phyloP scores from a whole-genome alignment of 2,797 vertebrate genomes.

The Typhlichthys eigenmanni region DNA sequence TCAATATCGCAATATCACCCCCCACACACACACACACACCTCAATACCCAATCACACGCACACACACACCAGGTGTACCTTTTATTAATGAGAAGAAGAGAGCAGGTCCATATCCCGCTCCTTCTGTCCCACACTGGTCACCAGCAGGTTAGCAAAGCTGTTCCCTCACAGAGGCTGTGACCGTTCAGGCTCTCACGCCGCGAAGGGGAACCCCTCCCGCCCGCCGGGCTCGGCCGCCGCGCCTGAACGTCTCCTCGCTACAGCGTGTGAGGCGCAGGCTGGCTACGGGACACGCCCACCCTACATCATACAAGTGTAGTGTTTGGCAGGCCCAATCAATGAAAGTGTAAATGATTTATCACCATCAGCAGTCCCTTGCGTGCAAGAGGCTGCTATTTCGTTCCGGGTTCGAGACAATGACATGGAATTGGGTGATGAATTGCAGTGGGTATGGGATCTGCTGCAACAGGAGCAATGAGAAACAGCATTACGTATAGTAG shows the following conservation, averaged over 20 bases:
- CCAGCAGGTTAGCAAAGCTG: constrained; percentile 57
- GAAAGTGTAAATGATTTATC: constrained; percentile 49
- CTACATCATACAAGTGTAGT: constrained; percentile 32
- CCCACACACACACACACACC: constrained; percentile 1
- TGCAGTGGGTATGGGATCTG: constrained; percentile 37
- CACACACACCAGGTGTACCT: constrained; percentile 11
- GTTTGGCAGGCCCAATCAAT: constrained; percentile 29
- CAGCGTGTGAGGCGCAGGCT: no score
- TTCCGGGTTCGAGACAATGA: constrained; percentile 12
- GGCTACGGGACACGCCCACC: constrained; percentile 42
- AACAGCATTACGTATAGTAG: constrained; percentile 44
- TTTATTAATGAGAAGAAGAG: constrained; percentile 60
- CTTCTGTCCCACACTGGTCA: constrained; percentile 25
- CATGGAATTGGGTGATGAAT: constrained; percentile 47
- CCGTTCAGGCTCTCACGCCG: constrained; percentile 47
- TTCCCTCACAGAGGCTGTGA: constrained; percentile 41
- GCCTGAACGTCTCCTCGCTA: no score
- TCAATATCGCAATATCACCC: background rate
- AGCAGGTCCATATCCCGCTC: constrained; percentile 56
- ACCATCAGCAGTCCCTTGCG: constrained; percentile 25
- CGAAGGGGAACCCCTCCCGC: constrained; percentile 42
- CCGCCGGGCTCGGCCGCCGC: no score
- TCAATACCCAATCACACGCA: background rate
- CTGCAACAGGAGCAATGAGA: constrained; percentile 48
- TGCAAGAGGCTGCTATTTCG: background rate